A percentile compares a stretch with the other conserved stretches of the same genome.
Evolutionary conservation across 53 echinoderm and acorn worm species (phyloP).

Genomic region (Echinometra lucunter): DNA sequence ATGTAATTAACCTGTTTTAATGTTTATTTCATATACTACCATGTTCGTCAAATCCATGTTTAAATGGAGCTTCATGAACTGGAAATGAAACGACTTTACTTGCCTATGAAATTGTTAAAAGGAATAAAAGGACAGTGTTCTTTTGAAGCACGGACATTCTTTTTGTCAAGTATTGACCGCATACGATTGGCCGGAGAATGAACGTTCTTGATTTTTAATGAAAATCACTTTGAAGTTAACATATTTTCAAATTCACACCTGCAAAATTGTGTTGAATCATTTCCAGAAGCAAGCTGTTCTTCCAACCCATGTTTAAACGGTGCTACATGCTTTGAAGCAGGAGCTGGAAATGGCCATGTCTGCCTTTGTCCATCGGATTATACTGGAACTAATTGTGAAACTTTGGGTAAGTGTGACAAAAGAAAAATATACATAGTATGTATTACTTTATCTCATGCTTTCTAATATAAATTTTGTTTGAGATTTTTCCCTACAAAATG

Average conservation of each 20-base stretch:
- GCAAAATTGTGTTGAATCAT: too few species aligned
- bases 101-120: too few species aligned
- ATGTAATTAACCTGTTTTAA: neutral
- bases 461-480: neutral
- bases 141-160: too few species aligned
- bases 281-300: too few species aligned
- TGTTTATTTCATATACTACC: neutral
- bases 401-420: neutral
- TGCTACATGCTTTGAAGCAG: slow-evolving; percentile 45
- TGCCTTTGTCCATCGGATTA: neutral
- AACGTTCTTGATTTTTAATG: too few species aligned
- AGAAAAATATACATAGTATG: neutral
- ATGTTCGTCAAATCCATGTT: slow-evolving; percentile 36
- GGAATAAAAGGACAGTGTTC: too few species aligned
- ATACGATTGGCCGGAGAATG: too few species aligned
- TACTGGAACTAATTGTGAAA: slow-evolving; percentile 1
- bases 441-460: neutral
- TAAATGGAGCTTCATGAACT: slow-evolving; percentile 52
- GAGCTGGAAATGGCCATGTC: neutral
- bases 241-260: too few species aligned
- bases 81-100: too few species aligned
- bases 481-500: too few species aligned
- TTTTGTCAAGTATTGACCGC: too few species aligned
- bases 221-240: too few species aligned
- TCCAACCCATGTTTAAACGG: slow-evolving; percentile 55